Evolutionary conservation across 2,888 invertebrate species (phyloP), one percentile per base, ranked within the genome.

Genomic region (Tuberolachnus salignus): DNA sequence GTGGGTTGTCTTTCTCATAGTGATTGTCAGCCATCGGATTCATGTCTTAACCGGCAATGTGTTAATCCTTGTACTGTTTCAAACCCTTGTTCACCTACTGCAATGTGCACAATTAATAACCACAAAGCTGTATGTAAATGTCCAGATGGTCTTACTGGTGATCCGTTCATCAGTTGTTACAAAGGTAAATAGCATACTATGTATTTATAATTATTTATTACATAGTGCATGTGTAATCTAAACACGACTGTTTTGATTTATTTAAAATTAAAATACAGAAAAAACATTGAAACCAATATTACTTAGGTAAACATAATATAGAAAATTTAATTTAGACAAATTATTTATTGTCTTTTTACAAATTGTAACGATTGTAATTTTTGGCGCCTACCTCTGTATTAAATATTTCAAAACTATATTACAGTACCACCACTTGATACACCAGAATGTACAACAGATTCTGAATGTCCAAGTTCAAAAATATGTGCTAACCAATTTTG

Each of bases 401-500:
- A 26, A 74, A 64, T 6, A 44, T 49, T n/a, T 6, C 34, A 19
- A 49, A 75, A 42, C 26, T 23, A 16, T 10, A 66, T 80, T 81
- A 3, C 73, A 83, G 83, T 82, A n/a, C 82, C 82, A n/a, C 82
- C 82, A 13, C 86, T 88, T 34, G 82, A 85, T 14, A 83, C 85
- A 80, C 88, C 91, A 6, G 92, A 92, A 84, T 95, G 95, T 83
- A 88, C 87, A 16, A 87, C 88, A 16, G 93, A 95, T 84, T 87
- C 89, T 0, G 92, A 94, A 80, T 96, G 96, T 84, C 88, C 92
- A 0, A 88, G 89, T 3, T 90, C 91, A 46, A 91, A 91, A 84
- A 92, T 94, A 0, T 96, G 96, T 84, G 90, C 94, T 78, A 91
- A 92, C 82, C 89, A 90, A 82, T 89, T 90, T 63, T 96, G 96